These are phyloP conservation scores for Zoanthus gigantus DNA, from an alignment of 92 coral and sea anemone genomes.

Conservation along the genomic window DNA sequence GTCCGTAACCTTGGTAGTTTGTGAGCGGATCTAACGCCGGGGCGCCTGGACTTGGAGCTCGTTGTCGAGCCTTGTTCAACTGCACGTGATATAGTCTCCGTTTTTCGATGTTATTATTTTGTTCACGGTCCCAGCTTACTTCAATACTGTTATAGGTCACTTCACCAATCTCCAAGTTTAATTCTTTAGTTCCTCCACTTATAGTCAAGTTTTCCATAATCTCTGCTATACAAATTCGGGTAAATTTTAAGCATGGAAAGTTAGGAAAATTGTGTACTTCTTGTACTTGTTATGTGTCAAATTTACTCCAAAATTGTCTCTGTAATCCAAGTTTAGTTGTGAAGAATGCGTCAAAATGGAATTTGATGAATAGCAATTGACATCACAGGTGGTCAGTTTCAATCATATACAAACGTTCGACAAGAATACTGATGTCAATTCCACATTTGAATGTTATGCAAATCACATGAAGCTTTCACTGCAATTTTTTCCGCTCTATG, in stretches of 20 bases:
- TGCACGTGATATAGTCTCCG: conserved; percentile 78
- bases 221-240: neutral
- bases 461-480: conserved; percentile 4
- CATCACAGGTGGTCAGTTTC: neutral
- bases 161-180: conserved; percentile 70
- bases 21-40: conserved; percentile 85
- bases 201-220: conserved; percentile 24
- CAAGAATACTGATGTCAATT: neutral
- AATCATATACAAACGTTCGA: conserved; percentile 1
- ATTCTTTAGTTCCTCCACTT: conserved; percentile 2
- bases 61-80: conserved; percentile 75
- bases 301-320: neutral
- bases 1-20: conserved; percentile 92
- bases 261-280: neutral
- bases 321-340: conserved; percentile 9
- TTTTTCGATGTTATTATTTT: conserved; percentile 61
- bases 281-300: neutral
- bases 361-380: conserved; percentile 2
- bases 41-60: conserved; percentile 88
- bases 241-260: neutral
- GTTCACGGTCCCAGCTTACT: conserved; percentile 77
- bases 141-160: conserved; percentile 97
- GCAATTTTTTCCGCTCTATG: conserved; percentile 28
- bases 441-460: conserved; percentile 11
- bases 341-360: conserved; percentile 7